Conservation (phyloP, 2,113 vertebrate species). For the Bagarius yarrelli region DNA sequence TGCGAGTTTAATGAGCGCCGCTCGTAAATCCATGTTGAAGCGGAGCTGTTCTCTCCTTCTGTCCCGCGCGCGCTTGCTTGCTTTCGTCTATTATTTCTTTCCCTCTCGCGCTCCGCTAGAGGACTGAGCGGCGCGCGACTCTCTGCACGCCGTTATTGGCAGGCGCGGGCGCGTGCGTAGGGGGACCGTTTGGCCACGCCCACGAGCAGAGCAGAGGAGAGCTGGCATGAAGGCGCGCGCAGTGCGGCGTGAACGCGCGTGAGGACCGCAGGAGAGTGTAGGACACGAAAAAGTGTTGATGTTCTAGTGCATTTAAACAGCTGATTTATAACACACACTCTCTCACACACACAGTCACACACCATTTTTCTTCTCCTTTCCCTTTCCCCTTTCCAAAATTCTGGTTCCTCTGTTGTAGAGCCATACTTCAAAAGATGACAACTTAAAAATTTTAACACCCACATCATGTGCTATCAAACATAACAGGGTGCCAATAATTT, state of each 20-base stretch:
- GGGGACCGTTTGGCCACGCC: slow-evolving; percentile 6
- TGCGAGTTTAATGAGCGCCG: slow-evolving; percentile 45
- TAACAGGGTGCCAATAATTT: too few relatives aligned
- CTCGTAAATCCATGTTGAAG: slow-evolving; percentile 56
- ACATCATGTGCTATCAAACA: too few relatives aligned
- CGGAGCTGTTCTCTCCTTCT: slow-evolving; percentile 28
- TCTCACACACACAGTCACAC: too few relatives aligned
- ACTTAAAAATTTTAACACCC: too few relatives aligned
- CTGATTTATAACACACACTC: too few relatives aligned
- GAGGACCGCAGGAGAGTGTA: neutral
- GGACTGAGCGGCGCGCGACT: slow-evolving; percentile 20
- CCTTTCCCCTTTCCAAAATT: too few relatives aligned
- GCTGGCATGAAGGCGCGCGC: neutral
- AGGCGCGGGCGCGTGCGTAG: neutral
- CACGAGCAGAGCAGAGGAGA: neutral
- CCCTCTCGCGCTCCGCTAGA: neutral
- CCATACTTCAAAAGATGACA: too few relatives aligned
- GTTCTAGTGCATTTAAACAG: too few relatives aligned
- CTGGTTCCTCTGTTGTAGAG: too few relatives aligned
- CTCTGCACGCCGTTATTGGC: neutral
- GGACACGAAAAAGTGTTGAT: too few relatives aligned
- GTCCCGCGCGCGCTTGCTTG: neutral
- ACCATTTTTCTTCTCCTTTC: too few relatives aligned
- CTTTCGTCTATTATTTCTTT: neutral
- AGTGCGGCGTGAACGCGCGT: slow-evolving; percentile 1